These are phyloP conservation scores for Madoqua kirkii DNA, from an alignment of 2,113 vertebrate species.

Conservation along the genomic window DNA sequence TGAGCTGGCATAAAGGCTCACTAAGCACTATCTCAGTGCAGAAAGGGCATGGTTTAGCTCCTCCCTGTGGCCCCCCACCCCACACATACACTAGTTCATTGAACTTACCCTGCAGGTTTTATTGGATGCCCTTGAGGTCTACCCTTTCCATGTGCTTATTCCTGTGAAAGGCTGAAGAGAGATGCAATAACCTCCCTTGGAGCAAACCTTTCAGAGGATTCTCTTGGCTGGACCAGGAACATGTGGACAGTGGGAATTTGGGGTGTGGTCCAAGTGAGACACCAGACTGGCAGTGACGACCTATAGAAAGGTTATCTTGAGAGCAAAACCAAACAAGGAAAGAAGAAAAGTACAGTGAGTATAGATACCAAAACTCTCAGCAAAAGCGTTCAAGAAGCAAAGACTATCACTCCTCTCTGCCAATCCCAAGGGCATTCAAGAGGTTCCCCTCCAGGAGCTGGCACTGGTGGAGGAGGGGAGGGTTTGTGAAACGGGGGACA, in stretches of 20 bases:
- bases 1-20: background rate
- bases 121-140: background rate
- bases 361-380: background rate
- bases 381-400: background rate
- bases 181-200: background rate
- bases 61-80: fast-evolving
- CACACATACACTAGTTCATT: background rate
- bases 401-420: background rate
- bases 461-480: fast-evolving
- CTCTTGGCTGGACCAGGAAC: background rate
- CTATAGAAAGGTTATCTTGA: background rate
- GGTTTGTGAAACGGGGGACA: background rate
- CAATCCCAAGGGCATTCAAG: background rate
- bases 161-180: background rate
- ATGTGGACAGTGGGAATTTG: background rate
- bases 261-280: background rate
- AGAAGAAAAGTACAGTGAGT: background rate
- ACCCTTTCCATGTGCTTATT: background rate
- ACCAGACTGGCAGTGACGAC: background rate
- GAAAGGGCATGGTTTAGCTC: background rate
- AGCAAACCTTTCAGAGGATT: background rate
- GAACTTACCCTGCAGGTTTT: background rate
- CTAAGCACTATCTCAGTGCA: background rate
- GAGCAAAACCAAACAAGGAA: background rate
- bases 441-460: background rate